Conservation (phyloP, 2,113 vertebrate genomes). For the Pterocles orientalis region DNA sequence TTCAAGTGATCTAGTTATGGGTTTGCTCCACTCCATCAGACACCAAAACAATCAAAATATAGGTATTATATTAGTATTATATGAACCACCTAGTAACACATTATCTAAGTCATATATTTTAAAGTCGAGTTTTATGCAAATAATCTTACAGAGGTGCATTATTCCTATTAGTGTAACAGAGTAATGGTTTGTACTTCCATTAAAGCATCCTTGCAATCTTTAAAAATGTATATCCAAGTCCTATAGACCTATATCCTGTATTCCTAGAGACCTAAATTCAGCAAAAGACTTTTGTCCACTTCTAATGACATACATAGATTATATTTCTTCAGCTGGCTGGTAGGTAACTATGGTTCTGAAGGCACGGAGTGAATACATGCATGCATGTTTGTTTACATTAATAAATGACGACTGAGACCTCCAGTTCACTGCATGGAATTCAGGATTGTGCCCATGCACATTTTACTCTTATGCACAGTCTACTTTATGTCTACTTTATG, state of each 20-base stretch:
- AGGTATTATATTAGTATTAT: background rate
- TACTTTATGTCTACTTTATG: background rate
- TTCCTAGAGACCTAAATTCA: background rate
- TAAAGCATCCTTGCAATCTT: background rate
- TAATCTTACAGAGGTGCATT: conserved; percentile 61
- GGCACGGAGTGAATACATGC: background rate
- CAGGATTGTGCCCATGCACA: background rate
- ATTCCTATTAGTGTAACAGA: conserved; percentile 23
- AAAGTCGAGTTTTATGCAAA: background rate
- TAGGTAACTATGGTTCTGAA: background rate
- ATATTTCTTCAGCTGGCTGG: background rate
- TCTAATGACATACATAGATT: background rate
- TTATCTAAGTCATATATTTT: background rate
- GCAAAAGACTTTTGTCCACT: background rate
- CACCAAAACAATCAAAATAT: background rate
- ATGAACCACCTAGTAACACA: background rate
- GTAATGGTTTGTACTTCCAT: background rate
- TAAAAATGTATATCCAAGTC: background rate
- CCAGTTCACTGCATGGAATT: conserved; percentile 30
- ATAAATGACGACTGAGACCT: background rate
- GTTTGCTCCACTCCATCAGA: background rate
- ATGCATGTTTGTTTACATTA: background rate
- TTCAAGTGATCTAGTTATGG: background rate
- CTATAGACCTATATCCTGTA: background rate
- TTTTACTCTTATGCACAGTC: background rate